A percentile compares a stretch with the other conserved stretches of the same genome.
Evolutionary conservation across 1,140 invertebrate genomes (phyloP).

Genomic region (Trissolcus basalis): DNA sequence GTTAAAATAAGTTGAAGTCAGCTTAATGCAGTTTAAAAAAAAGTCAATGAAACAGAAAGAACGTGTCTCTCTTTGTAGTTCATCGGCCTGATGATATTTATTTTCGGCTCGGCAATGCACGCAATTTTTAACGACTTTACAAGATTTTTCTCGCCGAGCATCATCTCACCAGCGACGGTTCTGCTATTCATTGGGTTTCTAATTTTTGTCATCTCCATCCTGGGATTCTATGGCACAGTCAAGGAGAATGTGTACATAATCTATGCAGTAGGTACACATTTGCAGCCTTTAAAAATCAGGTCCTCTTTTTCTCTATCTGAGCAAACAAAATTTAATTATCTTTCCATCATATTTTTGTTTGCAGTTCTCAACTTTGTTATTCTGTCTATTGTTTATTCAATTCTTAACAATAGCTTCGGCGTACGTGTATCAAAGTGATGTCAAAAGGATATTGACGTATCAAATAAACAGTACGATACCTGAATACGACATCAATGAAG

Average conservation of each 20-base stretch:
- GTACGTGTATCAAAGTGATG: constrained; percentile 40
- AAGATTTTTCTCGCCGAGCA: constrained; percentile 46
- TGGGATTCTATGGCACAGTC: constrained; percentile 49
- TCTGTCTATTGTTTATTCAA: constrained; percentile 49
- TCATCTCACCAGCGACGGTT: constrained; percentile 47
- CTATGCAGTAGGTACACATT: constrained; percentile 50
- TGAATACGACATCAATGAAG: constrained; percentile 40
- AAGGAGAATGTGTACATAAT: constrained; percentile 50
- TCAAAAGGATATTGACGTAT: constrained; percentile 27
- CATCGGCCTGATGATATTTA: constrained; percentile 54
- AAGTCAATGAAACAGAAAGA: constrained; percentile 5
- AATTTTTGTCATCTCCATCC: constrained; percentile 35
- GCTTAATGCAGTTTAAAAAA: not conserved
- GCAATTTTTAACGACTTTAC: constrained; percentile 56
- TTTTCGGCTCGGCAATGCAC: constrained; percentile 56
- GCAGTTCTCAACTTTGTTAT: constrained; percentile 50
- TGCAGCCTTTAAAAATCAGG: not conserved
- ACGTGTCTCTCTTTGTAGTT: constrained; percentile 28
- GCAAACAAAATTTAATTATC: not conserved
- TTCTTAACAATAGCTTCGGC: constrained; percentile 31
- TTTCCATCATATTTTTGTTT: constrained; percentile 9
- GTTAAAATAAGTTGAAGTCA: too few species aligned
- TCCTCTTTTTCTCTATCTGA: not conserved
- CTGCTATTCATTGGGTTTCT: constrained; percentile 50
- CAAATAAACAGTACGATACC: constrained; percentile 49